A percentile compares a stretch with the other conserved stretches of the same genome.
phyloP scores from a whole-genome alignment of 2,797 vertebrate genomes.

The Micropoecilia bifurca region DNA sequence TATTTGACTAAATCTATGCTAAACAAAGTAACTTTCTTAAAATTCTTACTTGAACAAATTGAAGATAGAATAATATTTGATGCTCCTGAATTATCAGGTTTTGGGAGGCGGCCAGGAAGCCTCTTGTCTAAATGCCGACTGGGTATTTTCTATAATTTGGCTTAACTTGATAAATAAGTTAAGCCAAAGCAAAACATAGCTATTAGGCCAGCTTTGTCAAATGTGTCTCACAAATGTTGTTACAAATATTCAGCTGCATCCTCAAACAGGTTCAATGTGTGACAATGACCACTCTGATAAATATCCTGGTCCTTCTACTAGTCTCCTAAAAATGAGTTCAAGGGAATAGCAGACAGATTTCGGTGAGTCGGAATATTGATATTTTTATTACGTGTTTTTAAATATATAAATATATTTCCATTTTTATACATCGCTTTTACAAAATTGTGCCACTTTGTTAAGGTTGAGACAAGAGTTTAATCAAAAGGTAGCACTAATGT shows the following conservation, averaged over 20 bases:
- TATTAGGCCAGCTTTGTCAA: background rate
- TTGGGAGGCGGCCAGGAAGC: background rate
- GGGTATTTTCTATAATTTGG: background rate
- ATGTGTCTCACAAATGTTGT: background rate
- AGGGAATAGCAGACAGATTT: background rate
- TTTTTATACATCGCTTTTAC: background rate
- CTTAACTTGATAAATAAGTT: background rate
- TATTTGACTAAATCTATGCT: background rate
- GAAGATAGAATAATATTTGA: background rate
- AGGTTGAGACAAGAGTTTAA: background rate
- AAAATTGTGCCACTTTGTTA: background rate
- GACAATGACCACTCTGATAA: background rate
- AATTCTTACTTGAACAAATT: background rate
- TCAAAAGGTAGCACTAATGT: background rate
- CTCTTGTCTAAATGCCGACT: background rate
- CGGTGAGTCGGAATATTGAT: too few species aligned
- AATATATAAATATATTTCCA: background rate
- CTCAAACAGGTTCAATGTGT: background rate
- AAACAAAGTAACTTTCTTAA: background rate
- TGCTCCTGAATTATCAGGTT: background rate
- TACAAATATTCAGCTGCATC: background rate
- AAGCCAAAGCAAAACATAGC: too few species aligned
- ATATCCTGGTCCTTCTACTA: background rate
- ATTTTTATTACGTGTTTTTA: background rate
- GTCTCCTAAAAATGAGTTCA: background rate